Evolutionary conservation across 2,113 vertebrate species (phyloP).

Genomic region (Malaclemys terrapin): DNA sequence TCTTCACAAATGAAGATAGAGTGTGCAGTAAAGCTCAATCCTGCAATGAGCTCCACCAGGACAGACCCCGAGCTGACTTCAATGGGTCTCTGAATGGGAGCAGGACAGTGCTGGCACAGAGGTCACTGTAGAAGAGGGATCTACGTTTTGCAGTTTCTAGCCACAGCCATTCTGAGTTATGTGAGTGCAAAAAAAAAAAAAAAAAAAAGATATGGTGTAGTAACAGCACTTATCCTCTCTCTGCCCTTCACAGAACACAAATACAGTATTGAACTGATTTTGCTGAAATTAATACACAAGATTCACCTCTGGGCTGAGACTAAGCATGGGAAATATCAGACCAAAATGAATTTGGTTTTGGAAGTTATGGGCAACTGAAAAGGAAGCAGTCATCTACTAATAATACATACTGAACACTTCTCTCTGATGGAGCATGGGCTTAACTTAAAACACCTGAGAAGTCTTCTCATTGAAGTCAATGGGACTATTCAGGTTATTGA

Average conservation of each 20-base stretch:
- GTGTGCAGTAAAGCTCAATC: background rate
- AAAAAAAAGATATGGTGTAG: background rate
- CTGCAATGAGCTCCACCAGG: background rate
- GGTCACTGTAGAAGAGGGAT: background rate
- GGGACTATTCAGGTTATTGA: background rate
- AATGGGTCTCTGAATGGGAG: background rate
- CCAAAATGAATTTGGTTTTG: conserved; percentile 18
- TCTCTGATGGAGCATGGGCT: background rate
- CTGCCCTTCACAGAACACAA: background rate
- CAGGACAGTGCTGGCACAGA: background rate
- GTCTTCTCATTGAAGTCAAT: background rate
- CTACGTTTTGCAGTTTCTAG: background rate
- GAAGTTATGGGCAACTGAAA: conserved; percentile 38
- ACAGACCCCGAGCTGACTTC: background rate
- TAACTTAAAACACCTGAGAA: conserved; percentile 26
- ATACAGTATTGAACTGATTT: background rate
- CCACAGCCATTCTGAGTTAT: background rate
- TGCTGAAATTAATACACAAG: background rate
- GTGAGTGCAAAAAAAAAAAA: background rate
- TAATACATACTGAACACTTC: background rate
- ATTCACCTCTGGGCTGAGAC: background rate
- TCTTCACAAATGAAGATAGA: background rate
- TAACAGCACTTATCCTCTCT: background rate
- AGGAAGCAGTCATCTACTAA: background rate
- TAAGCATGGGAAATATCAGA: background rate